Percentiles rank a stretch among this genome's conserved stretches.
Conservation (phyloP, 2,113 vertebrate genomes). For the Oenanthe oenanthe region DNA sequence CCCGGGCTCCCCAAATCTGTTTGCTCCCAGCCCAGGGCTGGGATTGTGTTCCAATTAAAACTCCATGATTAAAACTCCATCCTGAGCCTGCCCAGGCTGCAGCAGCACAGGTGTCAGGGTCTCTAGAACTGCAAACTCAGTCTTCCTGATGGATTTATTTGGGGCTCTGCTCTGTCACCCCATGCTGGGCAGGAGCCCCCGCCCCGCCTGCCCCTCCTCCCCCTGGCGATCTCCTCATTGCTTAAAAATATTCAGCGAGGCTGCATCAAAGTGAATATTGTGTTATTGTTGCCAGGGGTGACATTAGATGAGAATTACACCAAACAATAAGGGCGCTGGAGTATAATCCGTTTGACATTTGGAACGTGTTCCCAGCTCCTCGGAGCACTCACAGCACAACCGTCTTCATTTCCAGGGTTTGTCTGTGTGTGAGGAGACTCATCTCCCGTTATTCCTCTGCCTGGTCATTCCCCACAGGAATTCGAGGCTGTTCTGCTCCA, state of each 20-base stretch:
- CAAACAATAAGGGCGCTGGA: conserved; percentile 42
- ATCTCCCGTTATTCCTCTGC: background rate
- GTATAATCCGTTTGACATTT: conserved; percentile 55
- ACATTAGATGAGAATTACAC: conserved; percentile 54
- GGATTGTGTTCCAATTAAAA: background rate
- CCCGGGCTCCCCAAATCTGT: background rate
- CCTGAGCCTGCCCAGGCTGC: background rate
- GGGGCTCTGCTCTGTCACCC: background rate
- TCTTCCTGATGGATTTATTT: background rate
- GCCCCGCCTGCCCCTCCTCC: background rate
- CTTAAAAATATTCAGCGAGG: background rate
- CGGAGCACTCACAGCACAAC: background rate
- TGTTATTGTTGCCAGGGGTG: conserved; percentile 54
- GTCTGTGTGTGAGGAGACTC: background rate
- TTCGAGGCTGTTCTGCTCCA: background rate
- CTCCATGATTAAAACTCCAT: background rate
- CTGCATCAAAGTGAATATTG: conserved; percentile 16
- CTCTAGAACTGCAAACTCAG: background rate
- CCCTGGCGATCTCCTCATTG: conserved; percentile 4
- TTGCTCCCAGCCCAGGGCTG: background rate
- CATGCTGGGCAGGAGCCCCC: background rate
- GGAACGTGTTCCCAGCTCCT: conserved; percentile 21
- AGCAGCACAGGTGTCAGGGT: background rate
- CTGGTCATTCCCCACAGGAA: background rate
- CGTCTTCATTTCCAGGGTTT: background rate